Percentiles rank a stretch among this genome's conserved stretches.
Evolutionary conservation across 1,140 invertebrate genomes (phyloP).

Genomic region (Mercenaria mercenaria): DNA sequence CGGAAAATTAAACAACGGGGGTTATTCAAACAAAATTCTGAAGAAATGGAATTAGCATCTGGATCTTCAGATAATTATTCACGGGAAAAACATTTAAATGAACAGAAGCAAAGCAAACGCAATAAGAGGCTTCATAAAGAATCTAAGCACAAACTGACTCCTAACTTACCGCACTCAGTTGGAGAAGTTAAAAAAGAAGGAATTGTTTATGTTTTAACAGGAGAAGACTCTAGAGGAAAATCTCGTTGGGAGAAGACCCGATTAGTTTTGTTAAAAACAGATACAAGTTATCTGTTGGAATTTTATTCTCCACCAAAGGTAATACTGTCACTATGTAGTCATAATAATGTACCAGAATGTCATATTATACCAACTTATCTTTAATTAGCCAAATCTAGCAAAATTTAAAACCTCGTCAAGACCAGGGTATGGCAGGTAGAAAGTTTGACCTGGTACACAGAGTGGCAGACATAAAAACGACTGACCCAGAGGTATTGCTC

Average conservation of each 20-base stretch:
- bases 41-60: conserved; percentile 92
- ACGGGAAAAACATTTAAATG: conserved; percentile 72
- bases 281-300: conserved; percentile 97
- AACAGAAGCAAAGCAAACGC: conserved; percentile 72
- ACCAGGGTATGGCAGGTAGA: no score
- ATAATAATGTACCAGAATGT: no score
- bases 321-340: no score
- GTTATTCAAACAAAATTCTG: conserved; percentile 96
- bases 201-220: conserved; percentile 93
- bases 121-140: conserved; percentile 91
- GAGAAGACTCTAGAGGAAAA: conserved; percentile 93
- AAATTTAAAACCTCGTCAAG: no score
- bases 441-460: no score
- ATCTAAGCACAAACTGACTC: conserved; percentile 94
- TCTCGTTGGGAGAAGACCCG: conserved; percentile 98
- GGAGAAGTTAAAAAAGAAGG: conserved; percentile 96
- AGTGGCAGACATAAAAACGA: no score
- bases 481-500: no score
- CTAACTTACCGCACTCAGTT: conserved; percentile 50
- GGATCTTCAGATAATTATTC: conserved; percentile 81
- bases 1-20: conserved; percentile 90
- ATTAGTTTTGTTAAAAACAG: conserved; percentile 95
- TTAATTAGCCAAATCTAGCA: no score
- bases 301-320: conserved; percentile 98
- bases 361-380: no score